These are phyloP conservation scores for Pangasius krempfi DNA, from an alignment of 2,797 vertebrate species.

Conservation along the genomic window DNA sequence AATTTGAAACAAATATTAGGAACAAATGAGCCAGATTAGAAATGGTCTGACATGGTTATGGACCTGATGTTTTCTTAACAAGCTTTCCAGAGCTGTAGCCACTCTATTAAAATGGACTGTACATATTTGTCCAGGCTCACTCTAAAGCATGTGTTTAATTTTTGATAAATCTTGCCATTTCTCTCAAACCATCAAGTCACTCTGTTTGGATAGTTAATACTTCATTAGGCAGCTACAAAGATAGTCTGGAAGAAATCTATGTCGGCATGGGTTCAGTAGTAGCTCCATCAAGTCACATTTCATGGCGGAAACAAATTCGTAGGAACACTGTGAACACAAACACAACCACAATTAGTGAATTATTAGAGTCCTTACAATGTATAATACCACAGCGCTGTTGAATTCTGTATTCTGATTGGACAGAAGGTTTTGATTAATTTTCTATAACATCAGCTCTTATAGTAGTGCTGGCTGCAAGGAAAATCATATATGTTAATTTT, in stretches of 20 bases:
- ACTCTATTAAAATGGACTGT: constrained; percentile 47
- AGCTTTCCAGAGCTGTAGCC: background rate
- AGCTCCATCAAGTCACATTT: background rate
- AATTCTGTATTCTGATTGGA: background rate
- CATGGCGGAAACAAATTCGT: background rate
- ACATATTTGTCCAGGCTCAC: constrained; percentile 47
- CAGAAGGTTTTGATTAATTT: background rate
- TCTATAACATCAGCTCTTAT: background rate
- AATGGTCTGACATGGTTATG: constrained; percentile 13
- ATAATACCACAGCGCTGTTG: no score
- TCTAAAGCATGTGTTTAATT: constrained; percentile 54
- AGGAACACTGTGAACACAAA: background rate
- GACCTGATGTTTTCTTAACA: constrained; percentile 9
- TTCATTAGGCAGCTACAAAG: constrained; percentile 38
- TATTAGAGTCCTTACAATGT: background rate
- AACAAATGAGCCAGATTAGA: constrained; percentile 35
- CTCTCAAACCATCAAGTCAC: constrained; percentile 42
- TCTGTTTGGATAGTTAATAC: constrained; percentile 50
- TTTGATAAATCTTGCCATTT: constrained; percentile 52
- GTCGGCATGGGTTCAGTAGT: background rate
- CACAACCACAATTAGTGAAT: background rate
- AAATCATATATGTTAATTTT: background rate
- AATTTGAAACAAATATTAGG: constrained; percentile 60
- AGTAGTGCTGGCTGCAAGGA: background rate
- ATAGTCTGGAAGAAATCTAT: background rate